Evolutionary conservation across 2,113 vertebrate species (phyloP).

Genomic region (Crotalus helleri): DNA sequence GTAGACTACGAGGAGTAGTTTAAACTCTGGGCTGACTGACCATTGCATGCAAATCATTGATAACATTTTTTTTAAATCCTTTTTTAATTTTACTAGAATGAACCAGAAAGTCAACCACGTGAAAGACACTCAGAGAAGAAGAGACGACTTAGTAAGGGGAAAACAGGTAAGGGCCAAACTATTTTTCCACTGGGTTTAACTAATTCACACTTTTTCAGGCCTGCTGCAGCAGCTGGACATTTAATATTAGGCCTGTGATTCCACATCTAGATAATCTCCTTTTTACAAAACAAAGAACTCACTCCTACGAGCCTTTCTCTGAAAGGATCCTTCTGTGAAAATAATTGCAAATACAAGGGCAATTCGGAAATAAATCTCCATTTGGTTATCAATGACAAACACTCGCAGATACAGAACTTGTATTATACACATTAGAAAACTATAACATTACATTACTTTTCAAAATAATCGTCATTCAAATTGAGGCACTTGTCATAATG

Average conservation of each 20-base stretch:
- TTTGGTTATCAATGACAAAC: no score
- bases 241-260: not conserved
- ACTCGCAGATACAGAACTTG: no score
- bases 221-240: not conserved
- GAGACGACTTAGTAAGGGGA: not conserved
- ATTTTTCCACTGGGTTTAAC: not conserved
- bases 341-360: not conserved
- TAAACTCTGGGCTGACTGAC: not conserved
- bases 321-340: not conserved
- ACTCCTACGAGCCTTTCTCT: not conserved
- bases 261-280: not conserved
- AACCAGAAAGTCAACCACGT: not conserved
- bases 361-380: no score
- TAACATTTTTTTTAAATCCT: not conserved
- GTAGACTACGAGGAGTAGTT: no score
- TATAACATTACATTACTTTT: no score
- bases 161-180: not conserved
- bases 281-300: not conserved
- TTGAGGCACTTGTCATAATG: no score
- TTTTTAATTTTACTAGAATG: not conserved
- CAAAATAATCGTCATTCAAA: no score
- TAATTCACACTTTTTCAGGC: not conserved
- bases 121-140: slow-evolving; percentile 10
- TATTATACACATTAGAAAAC: no score
- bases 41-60: not conserved